phyloP scores from a whole-genome alignment of 2,888 invertebrate species.

The Tribolium freemani region DNA sequence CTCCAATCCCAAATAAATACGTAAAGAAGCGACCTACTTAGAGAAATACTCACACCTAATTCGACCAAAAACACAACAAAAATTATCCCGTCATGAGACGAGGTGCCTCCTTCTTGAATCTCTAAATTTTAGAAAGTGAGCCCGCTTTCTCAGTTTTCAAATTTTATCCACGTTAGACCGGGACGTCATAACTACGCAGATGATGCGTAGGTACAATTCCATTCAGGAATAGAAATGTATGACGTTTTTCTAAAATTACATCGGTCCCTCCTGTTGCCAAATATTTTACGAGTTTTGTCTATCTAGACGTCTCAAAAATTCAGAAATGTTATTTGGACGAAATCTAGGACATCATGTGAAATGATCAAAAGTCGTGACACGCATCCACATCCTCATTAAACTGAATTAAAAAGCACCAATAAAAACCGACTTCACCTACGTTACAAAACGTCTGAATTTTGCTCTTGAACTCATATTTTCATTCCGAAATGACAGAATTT shows the following conservation, averaged over 20 bases:
- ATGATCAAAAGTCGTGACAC: neutral
- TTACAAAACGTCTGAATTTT: neutral
- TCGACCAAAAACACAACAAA: neutral
- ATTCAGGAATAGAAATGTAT: slow-evolving; percentile 30
- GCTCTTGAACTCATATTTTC: neutral
- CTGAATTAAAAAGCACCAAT: slow-evolving; percentile 10
- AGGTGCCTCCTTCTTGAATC: neutral
- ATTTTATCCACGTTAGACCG: slow-evolving; percentile 11
- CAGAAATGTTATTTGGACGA: neutral
- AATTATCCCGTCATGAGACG: too few species aligned
- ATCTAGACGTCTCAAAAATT: neutral
- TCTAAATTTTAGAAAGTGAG: neutral
- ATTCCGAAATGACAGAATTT: neutral
- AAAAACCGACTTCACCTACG: slow-evolving; percentile 2
- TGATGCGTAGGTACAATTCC: slow-evolving; percentile 27
- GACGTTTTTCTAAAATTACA: slow-evolving; percentile 40
- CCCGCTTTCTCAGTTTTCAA: slow-evolving; percentile 4
- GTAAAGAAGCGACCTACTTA: neutral
- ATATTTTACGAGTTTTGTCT: slow-evolving; percentile 18
- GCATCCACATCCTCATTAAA: slow-evolving; percentile 37
- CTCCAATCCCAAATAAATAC: neutral
- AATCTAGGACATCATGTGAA: slow-evolving; percentile 6
- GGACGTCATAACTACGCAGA: slow-evolving; percentile 33
- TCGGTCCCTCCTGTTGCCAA: slow-evolving; percentile 20
- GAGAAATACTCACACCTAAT: neutral